Evolutionary conservation across 1,140 invertebrate species (phyloP), one percentile per base, ranked within the genome.

Genomic region (Agrilus planipennis): DNA sequence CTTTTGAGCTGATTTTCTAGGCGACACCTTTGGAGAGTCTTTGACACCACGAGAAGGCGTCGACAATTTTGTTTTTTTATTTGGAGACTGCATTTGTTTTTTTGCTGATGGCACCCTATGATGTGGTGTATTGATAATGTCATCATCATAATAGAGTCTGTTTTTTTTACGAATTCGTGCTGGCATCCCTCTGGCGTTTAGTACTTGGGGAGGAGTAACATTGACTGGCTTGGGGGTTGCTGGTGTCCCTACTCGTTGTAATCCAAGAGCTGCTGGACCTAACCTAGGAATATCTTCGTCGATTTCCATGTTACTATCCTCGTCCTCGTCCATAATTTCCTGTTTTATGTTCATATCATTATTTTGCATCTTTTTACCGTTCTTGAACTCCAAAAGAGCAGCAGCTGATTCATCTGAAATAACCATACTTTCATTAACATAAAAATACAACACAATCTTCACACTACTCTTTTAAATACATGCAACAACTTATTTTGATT

Each of bases 91-190:
- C 58, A 74, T 79, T 35, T 67, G 61, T 51, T 66, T 68, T 46
- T 77, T 72, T 12, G 71, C 69, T 38, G 77, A 77, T 7, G 78
- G 76, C 40, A 74, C 68, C 41, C 77, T 68, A 29, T 77, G 74
- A 50, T 81, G 81, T 42, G 72, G 75, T 54, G 78, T 80, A 63
- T 85, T 90, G 25, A 91, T 81, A 54, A 90, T 77, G 57, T 91
- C 84, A 65, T 93, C 88, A 67, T 92, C 89, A 65, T 81, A 91
- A 62, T 92, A 91, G 31, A 90, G 69, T 54, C 77, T 77, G 62
- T 93, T 94, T 55, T 87, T 87, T 62, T 92, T 93, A 35, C 89
- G 69, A 39, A 91, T 89, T 44, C 89, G 71, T 2, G 84, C 83
- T 34, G 89, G 89, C 81, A 87, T 88, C 31, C 86, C 86, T 59